Conservation (phyloP, 1,140 invertebrate species). For the Atta colombica region DNA sequence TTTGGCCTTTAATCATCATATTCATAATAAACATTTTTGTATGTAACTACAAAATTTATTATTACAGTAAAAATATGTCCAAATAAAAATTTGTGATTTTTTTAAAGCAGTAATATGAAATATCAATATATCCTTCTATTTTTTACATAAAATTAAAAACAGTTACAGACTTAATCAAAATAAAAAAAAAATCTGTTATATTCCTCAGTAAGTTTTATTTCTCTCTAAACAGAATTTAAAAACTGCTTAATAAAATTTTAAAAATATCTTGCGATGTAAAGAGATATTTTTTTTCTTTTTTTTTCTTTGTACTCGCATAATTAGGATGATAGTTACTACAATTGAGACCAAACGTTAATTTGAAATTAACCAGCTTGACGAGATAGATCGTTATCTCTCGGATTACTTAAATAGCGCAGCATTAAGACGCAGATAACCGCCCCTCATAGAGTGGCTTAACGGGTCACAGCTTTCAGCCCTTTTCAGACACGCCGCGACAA, state of each 20-base stretch:
- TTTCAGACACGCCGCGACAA: slow-evolving; percentile 48
- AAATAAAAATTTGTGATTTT: background rate
- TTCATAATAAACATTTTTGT: slow-evolving; percentile 4
- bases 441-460: slow-evolving; percentile 46
- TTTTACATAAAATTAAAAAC: background rate
- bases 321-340: slow-evolving; percentile 3
- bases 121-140: background rate
- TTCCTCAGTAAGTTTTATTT: background rate
- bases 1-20: background rate
- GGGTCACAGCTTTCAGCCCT: slow-evolving; percentile 56
- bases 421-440: slow-evolving; percentile 59
- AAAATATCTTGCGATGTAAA: background rate
- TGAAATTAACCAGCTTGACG: slow-evolving; percentile 33
- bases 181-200: too few species aligned
- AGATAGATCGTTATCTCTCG: slow-evolving; percentile 51
- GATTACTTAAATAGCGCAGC: slow-evolving; percentile 60
- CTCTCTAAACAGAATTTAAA: background rate
- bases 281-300: background rate
- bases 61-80: background rate
- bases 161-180: background rate
- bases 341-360: background rate
- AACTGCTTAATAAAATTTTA: background rate
- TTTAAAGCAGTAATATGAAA: background rate
- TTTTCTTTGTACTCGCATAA: background rate
- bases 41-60: slow-evolving; percentile 13